Base-by-base conservation (phyloP, 2,797 vertebrate genomes). In the Pterois miles region DNA sequence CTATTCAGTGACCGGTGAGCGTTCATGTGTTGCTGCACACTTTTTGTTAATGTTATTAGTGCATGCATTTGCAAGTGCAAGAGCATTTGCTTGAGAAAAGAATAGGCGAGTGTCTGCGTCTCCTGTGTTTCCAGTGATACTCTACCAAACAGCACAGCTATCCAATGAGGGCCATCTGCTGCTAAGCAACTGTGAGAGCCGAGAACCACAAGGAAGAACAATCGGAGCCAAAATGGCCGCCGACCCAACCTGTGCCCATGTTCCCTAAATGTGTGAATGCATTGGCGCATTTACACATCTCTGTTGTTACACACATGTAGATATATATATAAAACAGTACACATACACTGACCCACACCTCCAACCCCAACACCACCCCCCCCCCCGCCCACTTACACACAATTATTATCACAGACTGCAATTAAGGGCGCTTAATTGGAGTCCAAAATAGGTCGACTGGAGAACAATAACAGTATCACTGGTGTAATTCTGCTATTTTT, bases 251-350 rank as follows among this genome's bases (percentile, higher is more conserved):
- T 92, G 87, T 92, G 93, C 91, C 93, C 93, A 93, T 92, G 92
- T 92, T 91, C 90, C 93, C 93, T 87, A 86, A 92, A 95, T 95
- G 94, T 95, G 94, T 95, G 93, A 95, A 95, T 94, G 92, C 90
- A 86, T 13, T 75, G 76, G 68, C 5, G 60, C 93, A 94, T 95
- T 94, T 81, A 94, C 93, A 94, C 94, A 95, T 94, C 80, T 88
- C 60, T 85, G 82, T 83, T 76, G 81, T 91, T 90, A 88, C 89
- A 93, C 90, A 94, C 92, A 91, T 86, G 87, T 75, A 90, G 56
- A 84, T 50, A 78, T 65, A 74, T 82, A 87, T 86, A 86, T 70
- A 84, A 59, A 46, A 85, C 86, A 77, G 76, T 82, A 87, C 73
- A 91, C 86, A 92, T 83, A 92, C 88, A 91, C 72, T 80, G 43